These are phyloP conservation scores for Aspiorhynchus laticeps DNA, from an alignment of 2,113 vertebrate genomes.

Conservation along the genomic window DNA sequence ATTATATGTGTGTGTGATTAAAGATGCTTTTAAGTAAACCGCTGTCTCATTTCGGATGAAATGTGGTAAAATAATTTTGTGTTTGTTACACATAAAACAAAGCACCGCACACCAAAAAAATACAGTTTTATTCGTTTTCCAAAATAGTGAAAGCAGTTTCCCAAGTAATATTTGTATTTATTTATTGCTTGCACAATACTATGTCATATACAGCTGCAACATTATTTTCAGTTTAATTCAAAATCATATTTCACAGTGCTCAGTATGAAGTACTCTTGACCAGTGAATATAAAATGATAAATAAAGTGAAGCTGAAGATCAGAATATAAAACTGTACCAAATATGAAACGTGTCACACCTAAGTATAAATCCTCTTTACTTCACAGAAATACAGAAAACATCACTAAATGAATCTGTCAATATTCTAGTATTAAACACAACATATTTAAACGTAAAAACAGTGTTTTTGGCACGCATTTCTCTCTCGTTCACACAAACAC, in stretches of 20 bases:
- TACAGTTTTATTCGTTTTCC: neutral
- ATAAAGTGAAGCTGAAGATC: neutral
- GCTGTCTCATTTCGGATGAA: neutral
- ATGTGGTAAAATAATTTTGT: too few species aligned
- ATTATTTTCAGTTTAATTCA: neutral
- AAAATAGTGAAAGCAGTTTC: neutral
- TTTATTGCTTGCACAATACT: neutral
- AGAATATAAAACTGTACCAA: slow-evolving; percentile 28
- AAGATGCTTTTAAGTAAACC: slow-evolving; percentile 9
- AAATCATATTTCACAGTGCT: neutral
- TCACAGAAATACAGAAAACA: neutral
- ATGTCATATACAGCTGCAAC: neutral
- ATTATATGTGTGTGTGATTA: neutral
- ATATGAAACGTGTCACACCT: neutral
- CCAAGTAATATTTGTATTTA: neutral
- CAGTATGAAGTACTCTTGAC: neutral
- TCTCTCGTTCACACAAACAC: neutral
- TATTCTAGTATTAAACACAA: neutral
- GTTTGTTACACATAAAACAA: too few species aligned
- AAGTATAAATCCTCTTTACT: neutral
- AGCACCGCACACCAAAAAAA: too few species aligned
- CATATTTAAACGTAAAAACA: too few species aligned
- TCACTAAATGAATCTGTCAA: neutral
- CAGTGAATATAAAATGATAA: neutral
- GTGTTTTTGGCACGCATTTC: neutral